Base-by-base conservation (phyloP, 2,113 vertebrate genomes). In the Hymenochirus boettgeri region DNA sequence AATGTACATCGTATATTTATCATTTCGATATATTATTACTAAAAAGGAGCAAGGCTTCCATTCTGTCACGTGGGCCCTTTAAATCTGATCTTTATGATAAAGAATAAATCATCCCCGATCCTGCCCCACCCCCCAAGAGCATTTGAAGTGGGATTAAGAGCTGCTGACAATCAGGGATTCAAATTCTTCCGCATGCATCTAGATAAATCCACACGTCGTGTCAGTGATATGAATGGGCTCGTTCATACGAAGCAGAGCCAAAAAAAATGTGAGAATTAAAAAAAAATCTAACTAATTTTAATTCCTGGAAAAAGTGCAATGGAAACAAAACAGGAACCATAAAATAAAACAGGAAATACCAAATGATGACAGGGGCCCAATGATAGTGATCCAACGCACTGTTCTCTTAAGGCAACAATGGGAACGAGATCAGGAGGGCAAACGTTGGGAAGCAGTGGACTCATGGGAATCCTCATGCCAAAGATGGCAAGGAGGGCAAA, bases 61-160 rank as follows among this genome's bases (percentile, higher is more conserved):
- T n/a, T n/a, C n/a, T n/a, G n/a, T n/a, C n/a, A n/a, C n/a, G n/a
- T n/a, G n/a, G n/a, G n/a, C n/a, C n/a, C n/a, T n/a, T 39, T 23
- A 27, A 57, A 57, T 65, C 62, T 10, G 53, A 63, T 63, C 61
- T 29, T 18, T 17, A 8, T 22, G 61, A 12, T 63, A 63, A 15
- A 53, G 61, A 57, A 57, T 46, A 37, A 24, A 46, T 65, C 62
- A 65, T 57, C 62, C 33, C 39, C 10, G 26, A 7, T 31, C 60
- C 60, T 15, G 29, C 17, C 4, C 52, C 55, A 17, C 39, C 1
- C 50, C 12, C 37, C 7, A n/a, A 57, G 35, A 50, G 52, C 53
- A 48, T 47, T 5, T 57, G 42, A 57, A 65, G 62, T 50, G 42
- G 62, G 62, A 65, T 57, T 57, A 65, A 42, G 54, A 57, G 19